Percentiles rank a stretch among this genome's conserved stretches.
Conservation (phyloP, 1,140 invertebrate species). For the Chlorops oryzae region DNA sequence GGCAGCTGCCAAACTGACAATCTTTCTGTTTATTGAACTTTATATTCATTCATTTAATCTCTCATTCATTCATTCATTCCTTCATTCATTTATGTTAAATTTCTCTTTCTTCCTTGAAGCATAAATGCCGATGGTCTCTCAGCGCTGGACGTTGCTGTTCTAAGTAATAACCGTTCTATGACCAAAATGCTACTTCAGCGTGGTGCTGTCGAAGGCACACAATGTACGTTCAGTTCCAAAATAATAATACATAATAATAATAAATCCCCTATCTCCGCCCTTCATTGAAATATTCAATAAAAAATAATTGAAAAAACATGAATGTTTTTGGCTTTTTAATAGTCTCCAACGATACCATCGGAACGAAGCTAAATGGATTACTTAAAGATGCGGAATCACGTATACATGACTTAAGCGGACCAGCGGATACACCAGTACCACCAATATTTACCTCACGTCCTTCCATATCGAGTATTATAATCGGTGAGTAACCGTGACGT, state of each 20-base stretch:
- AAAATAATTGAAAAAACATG: no score
- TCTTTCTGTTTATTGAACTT: neutral
- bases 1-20: neutral
- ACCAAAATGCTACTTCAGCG: slow-evolving; percentile 81
- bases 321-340: slow-evolving; percentile 34
- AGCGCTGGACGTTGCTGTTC: slow-evolving; percentile 82
- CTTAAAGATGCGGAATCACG: slow-evolving; percentile 73
- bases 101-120: slow-evolving; percentile 49
- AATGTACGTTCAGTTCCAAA: slow-evolving; percentile 63
- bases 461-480: slow-evolving; percentile 47
- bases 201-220: slow-evolving; percentile 80
- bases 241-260: neutral
- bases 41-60: neutral
- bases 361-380: slow-evolving; percentile 65
- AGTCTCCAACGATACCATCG: slow-evolving; percentile 69
- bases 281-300: slow-evolving; percentile 69
- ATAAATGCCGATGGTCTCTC: slow-evolving; percentile 84
- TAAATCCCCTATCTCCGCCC: no score
- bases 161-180: slow-evolving; percentile 79
- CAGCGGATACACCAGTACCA: slow-evolving; percentile 30
- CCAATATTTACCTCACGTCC: slow-evolving; percentile 36
- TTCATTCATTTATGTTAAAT: no score
- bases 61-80: neutral
- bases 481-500: slow-evolving; percentile 30
- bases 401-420: slow-evolving; percentile 64